Percentiles rank a stretch among this genome's conserved stretches.
Conservation (phyloP, 1,140 invertebrate genomes). For the Drosophila ambigua region DNA sequence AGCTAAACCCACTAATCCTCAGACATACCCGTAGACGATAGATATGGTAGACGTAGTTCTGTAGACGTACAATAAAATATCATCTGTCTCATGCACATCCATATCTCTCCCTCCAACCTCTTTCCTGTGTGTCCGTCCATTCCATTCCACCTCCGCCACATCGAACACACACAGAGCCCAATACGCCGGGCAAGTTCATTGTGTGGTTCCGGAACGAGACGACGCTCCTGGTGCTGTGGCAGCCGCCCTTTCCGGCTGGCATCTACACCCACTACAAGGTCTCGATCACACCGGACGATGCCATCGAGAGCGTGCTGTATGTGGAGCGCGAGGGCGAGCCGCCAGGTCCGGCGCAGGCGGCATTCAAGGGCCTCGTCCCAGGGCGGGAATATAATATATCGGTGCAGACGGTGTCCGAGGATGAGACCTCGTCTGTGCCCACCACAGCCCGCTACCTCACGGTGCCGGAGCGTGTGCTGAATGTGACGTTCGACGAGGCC, state of each 20-base stretch:
- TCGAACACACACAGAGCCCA: slow-evolving; percentile 88
- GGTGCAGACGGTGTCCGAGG: slow-evolving; percentile 91
- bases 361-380: slow-evolving; percentile 95
- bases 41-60: too few relatives aligned
- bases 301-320: slow-evolving; percentile 93
- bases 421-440: slow-evolving; percentile 94
- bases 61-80: too few relatives aligned
- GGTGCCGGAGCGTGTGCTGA: slow-evolving; percentile 92
- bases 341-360: slow-evolving; percentile 96
- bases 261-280: slow-evolving; percentile 96
- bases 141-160: slow-evolving; percentile 1
- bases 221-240: slow-evolving; percentile 96
- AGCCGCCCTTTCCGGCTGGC: slow-evolving; percentile 96
- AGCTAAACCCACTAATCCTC: too few relatives aligned
- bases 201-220: slow-evolving; percentile 98
- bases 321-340: slow-evolving; percentile 96
- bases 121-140: too few relatives aligned
- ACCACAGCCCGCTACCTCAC: slow-evolving; percentile 96
- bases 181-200: slow-evolving; percentile 97
- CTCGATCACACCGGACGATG: slow-evolving; percentile 94
- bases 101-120: too few relatives aligned
- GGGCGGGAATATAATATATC: slow-evolving; percentile 85
- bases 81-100: too few relatives aligned
- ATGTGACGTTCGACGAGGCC: slow-evolving; percentile 91
- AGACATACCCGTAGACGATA: too few relatives aligned